Base-by-base conservation (phyloP, 64 coral and sea anemone genomes). In the Actinia tenebrosa region DNA sequence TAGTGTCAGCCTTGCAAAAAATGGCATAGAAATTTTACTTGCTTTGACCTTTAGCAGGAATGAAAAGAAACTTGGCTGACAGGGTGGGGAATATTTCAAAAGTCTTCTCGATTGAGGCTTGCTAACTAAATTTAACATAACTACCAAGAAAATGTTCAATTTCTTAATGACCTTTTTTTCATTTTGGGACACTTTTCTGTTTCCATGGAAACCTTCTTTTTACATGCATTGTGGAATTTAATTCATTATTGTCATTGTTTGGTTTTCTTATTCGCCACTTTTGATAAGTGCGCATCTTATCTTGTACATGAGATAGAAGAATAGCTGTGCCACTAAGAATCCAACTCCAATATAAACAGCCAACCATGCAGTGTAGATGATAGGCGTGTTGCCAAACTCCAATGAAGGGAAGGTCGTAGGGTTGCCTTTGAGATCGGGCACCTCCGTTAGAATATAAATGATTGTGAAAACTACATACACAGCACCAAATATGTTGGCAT, bases 331-430 rank as follows among this genome's bases (percentile, higher is more conserved):
- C 43, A 91, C 85, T 60, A 86, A 63, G 47, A 82, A 87, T 0
- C 90, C 90, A 83, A 64, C 85, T 14, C 87, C 68, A 17, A 91
- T 69, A 44, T 81, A 91, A 30, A 91, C 59, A 44, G 90, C 87
- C 22, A 91, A 66, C 60, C 80, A 82, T 1, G 90, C 90, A 53
- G 90, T 87, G 79, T 91, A 91, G 43, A 91, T 87, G 10, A 91
- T 59, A 71, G 90, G 90, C 9, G 71, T 15, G 0, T 86, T 58
- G 63, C 90, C 64, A 61, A 78, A 87, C 85, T 87, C 86, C 64
- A 91, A 78, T 0, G 90, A 91, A 11, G 90, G 90, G 53, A 79
- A 91, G 16, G 82, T 16, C 0, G 14, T 22, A 3, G 90, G 90
- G 64, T 87, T 77, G 3, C 52, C 16, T 63, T 60, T 26, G 0